These are phyloP conservation scores for Euclidia mi DNA, from an alignment of 2,888 invertebrate genomes.

Conservation along the genomic window DNA sequence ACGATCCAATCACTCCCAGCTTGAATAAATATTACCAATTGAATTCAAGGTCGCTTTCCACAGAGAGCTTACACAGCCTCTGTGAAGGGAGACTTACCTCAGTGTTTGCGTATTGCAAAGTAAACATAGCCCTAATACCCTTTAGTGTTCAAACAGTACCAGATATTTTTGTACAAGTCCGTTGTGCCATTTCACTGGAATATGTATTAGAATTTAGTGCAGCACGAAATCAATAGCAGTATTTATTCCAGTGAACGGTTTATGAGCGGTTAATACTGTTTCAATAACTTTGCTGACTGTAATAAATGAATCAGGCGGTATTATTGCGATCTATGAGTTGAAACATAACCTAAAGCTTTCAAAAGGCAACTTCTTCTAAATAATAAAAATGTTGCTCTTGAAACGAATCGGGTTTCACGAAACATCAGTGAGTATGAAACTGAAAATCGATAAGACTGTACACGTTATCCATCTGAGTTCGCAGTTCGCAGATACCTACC, in stretches of 20 bases:
- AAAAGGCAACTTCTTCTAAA: not conserved
- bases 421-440: slow-evolving; percentile 7
- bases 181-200: slow-evolving; percentile 10
- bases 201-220: slow-evolving; percentile 7
- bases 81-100: slow-evolving; percentile 23
- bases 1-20: slow-evolving; percentile 34
- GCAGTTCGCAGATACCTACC: slow-evolving; percentile 6
- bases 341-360: too few relatives aligned
- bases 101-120: slow-evolving; percentile 14
- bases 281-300: too few relatives aligned
- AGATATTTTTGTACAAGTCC: slow-evolving; percentile 10
- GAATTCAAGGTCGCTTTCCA: slow-evolving; percentile 39
- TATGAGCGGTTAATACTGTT: too few relatives aligned
- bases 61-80: slow-evolving; percentile 17
- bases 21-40: slow-evolving; percentile 35
- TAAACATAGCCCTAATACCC: slow-evolving; percentile 20
- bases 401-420: not conserved
- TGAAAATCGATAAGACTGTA: slow-evolving; percentile 40
- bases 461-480: slow-evolving; percentile 22
- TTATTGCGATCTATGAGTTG: too few relatives aligned
- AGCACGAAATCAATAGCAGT: too few relatives aligned
- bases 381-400: not conserved
- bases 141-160: slow-evolving; percentile 15
- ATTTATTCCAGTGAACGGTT: too few relatives aligned
- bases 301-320: not conserved